phyloP scores from a whole-genome alignment of 2,888 invertebrate genomes.

The Caenorhabditis wallacei region DNA sequence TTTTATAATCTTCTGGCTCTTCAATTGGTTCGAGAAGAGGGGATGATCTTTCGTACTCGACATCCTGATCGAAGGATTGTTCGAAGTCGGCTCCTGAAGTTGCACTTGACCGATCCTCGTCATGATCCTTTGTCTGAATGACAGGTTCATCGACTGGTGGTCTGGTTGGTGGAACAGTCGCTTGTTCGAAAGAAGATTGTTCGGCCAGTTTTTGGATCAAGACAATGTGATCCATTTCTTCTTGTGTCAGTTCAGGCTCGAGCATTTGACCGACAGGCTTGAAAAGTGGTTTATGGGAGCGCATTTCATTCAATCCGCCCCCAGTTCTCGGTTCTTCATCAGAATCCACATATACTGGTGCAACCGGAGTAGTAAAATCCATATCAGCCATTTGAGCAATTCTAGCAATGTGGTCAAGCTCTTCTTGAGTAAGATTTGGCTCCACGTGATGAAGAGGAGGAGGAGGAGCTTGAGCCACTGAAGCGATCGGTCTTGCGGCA shows the following conservation, averaged over 20 bases:
- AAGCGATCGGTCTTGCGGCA: slow-evolving; percentile 17
- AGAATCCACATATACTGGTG: too few species aligned
- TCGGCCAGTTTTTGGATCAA: not conserved
- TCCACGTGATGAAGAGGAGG: slow-evolving; percentile 12
- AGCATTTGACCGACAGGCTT: too few species aligned
- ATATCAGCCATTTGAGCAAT: slow-evolving; percentile 39
- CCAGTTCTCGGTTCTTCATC: slow-evolving; percentile 1
- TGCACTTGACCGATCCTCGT: not conserved
- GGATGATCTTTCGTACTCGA: not conserved
- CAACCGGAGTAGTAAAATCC: too few species aligned
- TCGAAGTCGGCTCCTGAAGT: slow-evolving; percentile 22
- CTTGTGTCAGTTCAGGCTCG: slow-evolving; percentile 5
- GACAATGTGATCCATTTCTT: slow-evolving; percentile 14
- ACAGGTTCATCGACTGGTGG: not conserved
- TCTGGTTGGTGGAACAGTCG: not conserved
- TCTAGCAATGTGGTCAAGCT: slow-evolving; percentile 59
- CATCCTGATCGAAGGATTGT: slow-evolving; percentile 40
- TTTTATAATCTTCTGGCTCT: too few species aligned
- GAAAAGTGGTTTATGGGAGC: too few species aligned
- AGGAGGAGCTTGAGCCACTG: slow-evolving; percentile 8
- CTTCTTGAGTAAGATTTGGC: slow-evolving; percentile 8
- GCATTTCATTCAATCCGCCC: not conserved
- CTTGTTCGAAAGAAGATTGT: slow-evolving; percentile 21
- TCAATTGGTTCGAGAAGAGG: not conserved
- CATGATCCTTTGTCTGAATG: not conserved